Evolutionary conservation across 2,797 vertebrate genomes (phyloP).

Genomic region (Poeciliopsis presidionis): DNA sequence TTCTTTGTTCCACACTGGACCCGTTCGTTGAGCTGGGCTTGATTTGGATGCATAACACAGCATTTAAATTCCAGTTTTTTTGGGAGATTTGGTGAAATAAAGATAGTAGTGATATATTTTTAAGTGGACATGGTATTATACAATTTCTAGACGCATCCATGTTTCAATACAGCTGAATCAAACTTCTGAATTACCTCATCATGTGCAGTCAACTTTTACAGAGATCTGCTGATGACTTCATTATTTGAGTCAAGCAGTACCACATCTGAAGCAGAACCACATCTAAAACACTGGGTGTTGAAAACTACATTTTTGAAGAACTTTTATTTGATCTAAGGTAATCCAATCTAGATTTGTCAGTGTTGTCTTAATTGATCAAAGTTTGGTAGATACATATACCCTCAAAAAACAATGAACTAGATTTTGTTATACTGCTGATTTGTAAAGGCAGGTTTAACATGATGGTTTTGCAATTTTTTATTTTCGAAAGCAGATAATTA

Average conservation of each 20-base stretch:
- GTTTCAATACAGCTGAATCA: background rate
- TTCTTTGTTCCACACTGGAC: background rate
- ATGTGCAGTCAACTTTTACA: background rate
- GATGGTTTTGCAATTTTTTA: constrained; percentile 27
- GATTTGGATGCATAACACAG: background rate
- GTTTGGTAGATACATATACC: background rate
- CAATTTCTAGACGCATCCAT: background rate
- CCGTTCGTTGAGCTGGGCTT: background rate
- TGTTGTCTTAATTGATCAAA: background rate
- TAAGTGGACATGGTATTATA: background rate
- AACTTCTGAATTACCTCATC: background rate
- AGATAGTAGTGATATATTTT: background rate
- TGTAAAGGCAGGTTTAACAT: background rate
- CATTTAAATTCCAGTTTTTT: background rate
- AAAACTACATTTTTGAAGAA: background rate
- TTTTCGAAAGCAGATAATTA: constrained; percentile 2
- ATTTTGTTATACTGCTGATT: background rate
- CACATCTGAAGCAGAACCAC: background rate
- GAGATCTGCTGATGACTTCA: background rate
- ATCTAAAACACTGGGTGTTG: background rate
- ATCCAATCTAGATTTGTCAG: background rate
- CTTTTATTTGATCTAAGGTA: background rate
- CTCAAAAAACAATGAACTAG: background rate
- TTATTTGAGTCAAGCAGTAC: background rate
- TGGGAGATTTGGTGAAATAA: background rate